Base-by-base conservation (phyloP, 2,113 vertebrate genomes). In the Gallinago undulata region DNA sequence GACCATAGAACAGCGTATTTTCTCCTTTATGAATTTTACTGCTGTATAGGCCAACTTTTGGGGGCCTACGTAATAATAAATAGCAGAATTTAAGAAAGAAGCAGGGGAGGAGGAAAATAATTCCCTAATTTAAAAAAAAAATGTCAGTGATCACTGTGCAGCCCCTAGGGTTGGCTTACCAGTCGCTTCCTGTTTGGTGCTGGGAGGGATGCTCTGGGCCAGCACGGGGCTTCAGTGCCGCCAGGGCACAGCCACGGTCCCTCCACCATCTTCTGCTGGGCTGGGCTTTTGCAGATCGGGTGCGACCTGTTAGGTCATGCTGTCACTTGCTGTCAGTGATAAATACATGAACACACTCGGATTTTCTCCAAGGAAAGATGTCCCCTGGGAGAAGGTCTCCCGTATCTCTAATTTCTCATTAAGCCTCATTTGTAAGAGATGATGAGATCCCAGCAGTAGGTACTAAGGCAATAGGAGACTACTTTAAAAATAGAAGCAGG, bases 401-500 rank as follows among this genome's bases (percentile, higher is more conserved):
- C 3, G 0, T 73, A 28, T 28, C 35, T 72, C 53, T 60, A 37
- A 43, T 80, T 93, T 73, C 62, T 84, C 18, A 25, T 84, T 94
- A 85, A 70, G 25, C 35, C 66, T 79, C 41, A 33, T 82, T 92
- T 84, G 35, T 56, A 66, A 79, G 59, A 68, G 51, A 60, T 68
- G 9, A 39, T 70, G 41, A 89, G 66, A 80, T 82, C 21, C 33
- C 51, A 80, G 35, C 14, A 67, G 27, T 50, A 53, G 19, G 22
- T 92, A 25, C 28, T 79, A 31, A 0, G 1, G 31, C 35, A 86
- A 24, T 19, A 76, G 68, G 87, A 93, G 28, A 27, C 31, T 88
- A 59, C 73, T 97, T 67, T 93, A 94, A 95, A 97, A 97, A 96
- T 67, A 96, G 84, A 96, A 93, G 31, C 19, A 56, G 8, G 30